Percentiles rank a stretch among this genome's conserved stretches.
phyloP scores from a whole-genome alignment of 2,797 vertebrate genomes.

The Cirrhinus molitorella region DNA sequence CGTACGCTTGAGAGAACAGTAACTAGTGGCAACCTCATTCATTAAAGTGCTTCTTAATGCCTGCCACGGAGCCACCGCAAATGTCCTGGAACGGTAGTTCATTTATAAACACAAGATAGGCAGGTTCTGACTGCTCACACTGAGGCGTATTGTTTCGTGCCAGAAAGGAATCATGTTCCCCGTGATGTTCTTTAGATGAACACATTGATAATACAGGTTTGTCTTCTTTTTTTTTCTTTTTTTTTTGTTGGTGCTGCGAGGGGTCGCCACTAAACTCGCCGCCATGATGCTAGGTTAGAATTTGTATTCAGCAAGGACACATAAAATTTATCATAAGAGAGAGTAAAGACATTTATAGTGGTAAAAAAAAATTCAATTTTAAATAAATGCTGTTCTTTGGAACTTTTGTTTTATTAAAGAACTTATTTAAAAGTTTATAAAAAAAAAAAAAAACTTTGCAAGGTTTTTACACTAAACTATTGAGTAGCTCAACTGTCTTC shows the following conservation, averaged over 20 bases:
- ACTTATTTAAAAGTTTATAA: too few relatives aligned
- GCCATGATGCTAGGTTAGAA: background rate
- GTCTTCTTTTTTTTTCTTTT: constrained; percentile 41
- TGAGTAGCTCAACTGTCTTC: background rate
- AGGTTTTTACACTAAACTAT: background rate
- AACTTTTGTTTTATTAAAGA: background rate
- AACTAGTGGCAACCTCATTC: constrained; percentile 83
- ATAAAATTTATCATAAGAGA: background rate
- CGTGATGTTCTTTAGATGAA: constrained; percentile 46
- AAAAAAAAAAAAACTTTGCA: background rate
- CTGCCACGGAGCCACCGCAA: constrained; percentile 76
- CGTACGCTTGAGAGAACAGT: constrained; percentile 77
- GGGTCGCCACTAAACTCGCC: background rate
- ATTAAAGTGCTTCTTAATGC: constrained; percentile 78
- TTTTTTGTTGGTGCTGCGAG: background rate
- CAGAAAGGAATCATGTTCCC: constrained; percentile 53
- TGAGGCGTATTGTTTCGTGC: constrained; percentile 41
- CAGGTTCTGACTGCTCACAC: constrained; percentile 64
- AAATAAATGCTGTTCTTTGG: background rate
- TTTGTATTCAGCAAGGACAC: background rate
- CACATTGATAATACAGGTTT: constrained; percentile 42
- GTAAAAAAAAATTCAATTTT: background rate
- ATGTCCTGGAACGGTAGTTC: constrained; percentile 80
- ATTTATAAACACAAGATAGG: constrained; percentile 62
- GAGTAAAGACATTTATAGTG: background rate